Conservation (phyloP, 2,113 vertebrate genomes). For the Tonatia bakeri region DNA sequence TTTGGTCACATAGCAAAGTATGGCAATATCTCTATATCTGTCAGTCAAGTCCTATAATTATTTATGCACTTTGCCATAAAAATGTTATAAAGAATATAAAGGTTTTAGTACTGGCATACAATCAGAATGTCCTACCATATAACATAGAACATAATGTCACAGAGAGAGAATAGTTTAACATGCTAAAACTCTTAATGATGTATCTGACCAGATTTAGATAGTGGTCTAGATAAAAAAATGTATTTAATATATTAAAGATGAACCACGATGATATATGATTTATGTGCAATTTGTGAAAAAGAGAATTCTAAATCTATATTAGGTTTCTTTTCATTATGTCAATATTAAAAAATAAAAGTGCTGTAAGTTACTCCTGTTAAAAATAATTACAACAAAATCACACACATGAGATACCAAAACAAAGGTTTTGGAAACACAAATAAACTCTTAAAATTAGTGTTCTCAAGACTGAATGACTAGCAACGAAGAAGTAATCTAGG, state of each 20-base stretch:
- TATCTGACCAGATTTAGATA: background rate
- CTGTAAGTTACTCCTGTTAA: background rate
- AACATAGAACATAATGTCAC: background rate
- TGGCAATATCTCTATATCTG: background rate
- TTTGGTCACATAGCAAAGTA: background rate
- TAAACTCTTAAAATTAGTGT: slow-evolving; percentile 51
- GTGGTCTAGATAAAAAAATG: background rate
- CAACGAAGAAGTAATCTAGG: slow-evolving; percentile 48
- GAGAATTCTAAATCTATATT: slow-evolving; percentile 20
- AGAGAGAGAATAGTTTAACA: background rate
- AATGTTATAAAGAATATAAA: background rate
- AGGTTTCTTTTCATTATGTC: background rate
- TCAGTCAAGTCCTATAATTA: background rate
- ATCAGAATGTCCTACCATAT: background rate
- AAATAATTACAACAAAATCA: background rate
- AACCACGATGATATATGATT: background rate
- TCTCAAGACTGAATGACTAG: slow-evolving; percentile 45
- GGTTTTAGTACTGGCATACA: background rate
- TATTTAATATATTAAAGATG: background rate
- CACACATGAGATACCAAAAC: background rate
- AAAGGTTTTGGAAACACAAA: background rate
- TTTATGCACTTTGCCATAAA: background rate
- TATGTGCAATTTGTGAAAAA: background rate
- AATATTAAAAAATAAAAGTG: background rate
- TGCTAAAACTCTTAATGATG: background rate